These are phyloP conservation scores for Adelognathus sp. DNA, from an alignment of 2,888 invertebrate species.

Conservation along the genomic window DNA sequence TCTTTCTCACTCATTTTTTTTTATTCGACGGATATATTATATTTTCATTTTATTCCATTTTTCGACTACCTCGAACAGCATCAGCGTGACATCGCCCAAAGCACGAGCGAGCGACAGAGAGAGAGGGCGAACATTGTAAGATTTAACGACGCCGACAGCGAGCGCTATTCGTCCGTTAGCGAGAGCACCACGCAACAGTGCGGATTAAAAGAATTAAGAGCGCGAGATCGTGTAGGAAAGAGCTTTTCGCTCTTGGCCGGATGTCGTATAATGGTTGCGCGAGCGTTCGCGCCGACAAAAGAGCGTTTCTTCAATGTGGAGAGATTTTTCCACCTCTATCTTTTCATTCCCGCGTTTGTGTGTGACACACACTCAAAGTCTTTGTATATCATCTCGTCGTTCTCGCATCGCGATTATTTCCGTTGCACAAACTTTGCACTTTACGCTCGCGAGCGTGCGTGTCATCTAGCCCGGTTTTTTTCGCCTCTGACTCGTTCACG, in stretches of 20 bases:
- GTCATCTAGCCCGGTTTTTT: conserved; percentile 32
- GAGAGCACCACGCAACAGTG: background rate
- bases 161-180: conserved; percentile 8
- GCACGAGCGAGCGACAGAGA: conserved; percentile 4
- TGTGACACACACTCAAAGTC: background rate
- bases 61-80: conserved; percentile 7
- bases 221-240: conserved; percentile 10
- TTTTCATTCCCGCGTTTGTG: conserved; percentile 26
- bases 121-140: conserved; percentile 24
- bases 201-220: conserved; percentile 6
- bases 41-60: background rate
- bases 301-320: conserved; percentile 59
- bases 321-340: conserved; percentile 65
- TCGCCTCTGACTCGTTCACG: conserved; percentile 23
- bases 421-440: conserved; percentile 45
- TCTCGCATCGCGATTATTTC: conserved; percentile 6
- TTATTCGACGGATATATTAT: conserved; percentile 27
- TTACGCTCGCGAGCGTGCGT: conserved; percentile 49
- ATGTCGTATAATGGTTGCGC: conserved; percentile 73
- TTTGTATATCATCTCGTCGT: conserved; percentile 7
- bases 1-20: conserved; percentile 44
- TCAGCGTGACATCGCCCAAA: conserved; percentile 11
- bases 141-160: conserved; percentile 44
- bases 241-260: conserved; percentile 65
- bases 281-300: conserved; percentile 71